Evolutionary conservation across 2,113 vertebrate genomes (phyloP), one percentile per base, ranked within the genome.

Genomic region (Nothobranchius kuhntae): DNA sequence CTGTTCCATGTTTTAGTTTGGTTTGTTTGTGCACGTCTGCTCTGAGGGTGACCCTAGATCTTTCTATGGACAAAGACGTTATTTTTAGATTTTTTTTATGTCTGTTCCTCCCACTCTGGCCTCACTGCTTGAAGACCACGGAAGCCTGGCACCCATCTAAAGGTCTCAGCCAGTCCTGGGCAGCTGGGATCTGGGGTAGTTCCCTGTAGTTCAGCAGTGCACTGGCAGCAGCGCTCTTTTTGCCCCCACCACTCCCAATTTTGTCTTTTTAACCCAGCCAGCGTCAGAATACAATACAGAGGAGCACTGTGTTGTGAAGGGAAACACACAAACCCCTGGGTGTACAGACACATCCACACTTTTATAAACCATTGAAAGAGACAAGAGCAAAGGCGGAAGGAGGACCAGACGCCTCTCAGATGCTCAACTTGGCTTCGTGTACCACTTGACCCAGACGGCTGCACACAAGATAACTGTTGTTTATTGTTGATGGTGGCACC

Each of bases 111-210:
- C 77, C 81, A 75, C 73, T 68, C 68, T 71, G 87, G 87, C 85
- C 77, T 52, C 67, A 63, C 84, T 90, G 89, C 87, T 87, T n/a
- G 12, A 84, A 85, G 91, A 82, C 89, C 80, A 53, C 75, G 78
- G 66, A 83, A 88, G 90, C 90, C 90, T 93, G 93, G 90, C 91
- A 90, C 79, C 90, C 36, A 74, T 90, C 86, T 89, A 80, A 71
- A 74, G 62, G 72, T 83, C 77, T 61, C 81, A 76, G 90, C 90
- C 89, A 89, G 91, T 80, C 86, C 73, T 11, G 83, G 88, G 91
- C 92, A 94, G 91, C 91, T 92, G 91, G 87, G 89, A 90, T 91
- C 87, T 91, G 74, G 87, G 85, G 86, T 77, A 85, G 87, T 87
- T 92, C 92, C 92, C 90, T 73, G 80, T 86, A 72, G 86, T 75